These are phyloP conservation scores for Choloepus hoffmanni DNA, from an alignment of 2,113 vertebrate genomes.

Conservation along the genomic window DNA sequence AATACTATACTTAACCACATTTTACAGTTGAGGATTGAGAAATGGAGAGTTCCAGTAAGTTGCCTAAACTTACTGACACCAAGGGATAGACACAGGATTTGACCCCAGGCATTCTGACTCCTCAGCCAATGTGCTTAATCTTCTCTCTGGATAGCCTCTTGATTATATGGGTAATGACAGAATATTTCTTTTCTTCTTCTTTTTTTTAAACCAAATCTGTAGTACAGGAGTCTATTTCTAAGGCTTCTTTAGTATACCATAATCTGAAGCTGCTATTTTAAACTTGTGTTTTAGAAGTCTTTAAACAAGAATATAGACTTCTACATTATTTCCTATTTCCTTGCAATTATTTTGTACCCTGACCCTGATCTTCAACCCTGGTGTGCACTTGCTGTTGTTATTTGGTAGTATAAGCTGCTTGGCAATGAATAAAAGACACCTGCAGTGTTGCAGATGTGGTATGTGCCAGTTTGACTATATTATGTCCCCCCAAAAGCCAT, in stretches of 20 bases:
- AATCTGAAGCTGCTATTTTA: not conserved
- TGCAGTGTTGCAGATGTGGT: slow-evolving; percentile 56
- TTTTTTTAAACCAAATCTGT: not conserved
- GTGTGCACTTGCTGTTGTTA: not conserved
- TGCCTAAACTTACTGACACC: not conserved
- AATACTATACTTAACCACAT: not conserved
- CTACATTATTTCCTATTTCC: not conserved
- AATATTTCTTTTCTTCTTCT: not conserved
- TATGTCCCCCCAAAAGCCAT: no score
- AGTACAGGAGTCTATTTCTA: not conserved
- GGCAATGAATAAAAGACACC: slow-evolving; percentile 16
- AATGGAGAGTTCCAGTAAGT: not conserved
- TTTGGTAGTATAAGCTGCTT: slow-evolving; percentile 30
- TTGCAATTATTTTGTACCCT: not conserved
- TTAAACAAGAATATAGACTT: not conserved
- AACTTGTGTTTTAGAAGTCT: not conserved
- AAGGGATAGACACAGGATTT: not conserved
- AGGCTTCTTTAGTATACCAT: not conserved
- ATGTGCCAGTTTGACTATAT: no score
- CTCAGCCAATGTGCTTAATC: not conserved
- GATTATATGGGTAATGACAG: not conserved
- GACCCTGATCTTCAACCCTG: not conserved
- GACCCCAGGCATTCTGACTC: not conserved
- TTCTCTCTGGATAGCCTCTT: not conserved
- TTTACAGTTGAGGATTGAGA: not conserved